Conservation (phyloP, 2,888 invertebrate genomes). For the Iphiclides podalirius region DNA sequence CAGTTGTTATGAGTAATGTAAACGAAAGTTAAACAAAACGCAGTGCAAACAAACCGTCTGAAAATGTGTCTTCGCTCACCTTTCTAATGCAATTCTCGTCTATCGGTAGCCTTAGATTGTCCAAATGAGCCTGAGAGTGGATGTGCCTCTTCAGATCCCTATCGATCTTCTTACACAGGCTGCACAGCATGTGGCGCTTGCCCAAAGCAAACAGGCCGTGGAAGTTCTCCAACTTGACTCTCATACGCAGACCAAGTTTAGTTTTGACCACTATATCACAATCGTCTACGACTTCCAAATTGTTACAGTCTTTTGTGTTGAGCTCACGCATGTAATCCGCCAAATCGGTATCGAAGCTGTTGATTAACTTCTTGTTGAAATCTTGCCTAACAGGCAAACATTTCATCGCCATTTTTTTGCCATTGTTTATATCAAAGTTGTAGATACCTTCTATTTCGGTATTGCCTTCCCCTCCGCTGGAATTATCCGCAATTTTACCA, state of each 20-base stretch:
- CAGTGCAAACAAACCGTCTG: no score
- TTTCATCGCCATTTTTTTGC: neutral
- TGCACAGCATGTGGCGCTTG: slow-evolving; percentile 1
- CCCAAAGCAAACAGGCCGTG: slow-evolving; percentile 3
- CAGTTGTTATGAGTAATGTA: no score
- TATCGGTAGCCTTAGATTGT: slow-evolving; percentile 6
- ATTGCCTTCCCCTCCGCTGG: no score
- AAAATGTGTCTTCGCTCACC: no score
- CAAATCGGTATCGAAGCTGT: neutral
- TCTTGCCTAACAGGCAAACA: neutral
- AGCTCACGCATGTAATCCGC: neutral
- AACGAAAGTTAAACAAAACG: no score
- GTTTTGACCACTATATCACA: neutral
- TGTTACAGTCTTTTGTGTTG: neutral
- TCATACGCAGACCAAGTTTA: neutral
- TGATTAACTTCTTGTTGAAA: neutral
- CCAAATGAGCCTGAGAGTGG: neutral
- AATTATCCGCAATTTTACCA: no score
- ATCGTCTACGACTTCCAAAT: neutral
- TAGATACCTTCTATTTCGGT: no score
- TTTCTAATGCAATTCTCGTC: slow-evolving; percentile 9
- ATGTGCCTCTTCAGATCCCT: slow-evolving; percentile 2
- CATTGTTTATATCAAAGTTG: no score
- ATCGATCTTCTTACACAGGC: neutral
- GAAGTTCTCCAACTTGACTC: slow-evolving; percentile 8